Evolutionary conservation across 2,113 vertebrate genomes (phyloP).

Genomic region (Odontophorus gujanensis): DNA sequence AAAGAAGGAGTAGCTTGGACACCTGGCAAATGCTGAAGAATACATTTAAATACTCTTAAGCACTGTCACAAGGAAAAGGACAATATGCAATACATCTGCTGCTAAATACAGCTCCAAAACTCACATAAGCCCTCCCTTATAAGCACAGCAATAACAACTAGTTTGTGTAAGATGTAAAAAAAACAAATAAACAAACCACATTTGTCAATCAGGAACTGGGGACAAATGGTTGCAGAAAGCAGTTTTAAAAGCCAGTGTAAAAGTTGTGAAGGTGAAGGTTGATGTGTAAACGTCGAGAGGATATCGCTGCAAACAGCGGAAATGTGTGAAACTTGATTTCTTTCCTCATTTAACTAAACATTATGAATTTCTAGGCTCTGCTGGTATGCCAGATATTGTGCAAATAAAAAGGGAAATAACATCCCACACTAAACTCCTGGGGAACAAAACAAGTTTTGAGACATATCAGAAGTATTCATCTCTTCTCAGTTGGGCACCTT

Average conservation of each 20-base stretch:
- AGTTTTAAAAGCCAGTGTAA: not conserved
- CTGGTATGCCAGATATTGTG: not conserved
- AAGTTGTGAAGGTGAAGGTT: rapidly evolving
- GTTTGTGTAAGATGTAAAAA: not conserved
- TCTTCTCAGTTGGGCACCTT: not conserved
- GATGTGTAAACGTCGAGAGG: not conserved
- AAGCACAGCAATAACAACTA: rapidly evolving
- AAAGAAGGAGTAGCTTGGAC: not conserved
- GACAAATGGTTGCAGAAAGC: not conserved
- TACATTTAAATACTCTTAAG: not conserved
- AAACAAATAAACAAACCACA: too few relatives aligned
- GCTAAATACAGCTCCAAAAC: not conserved
- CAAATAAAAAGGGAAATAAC: not conserved
- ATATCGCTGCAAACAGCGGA: rapidly evolving
- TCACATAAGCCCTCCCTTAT: not conserved
- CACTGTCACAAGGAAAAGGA: not conserved
- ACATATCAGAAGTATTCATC: not conserved
- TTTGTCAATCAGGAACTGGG: not conserved
- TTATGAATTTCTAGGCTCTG: not conserved
- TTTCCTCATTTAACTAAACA: not conserved
- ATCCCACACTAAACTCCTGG: not conserved
- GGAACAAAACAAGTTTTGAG: not conserved
- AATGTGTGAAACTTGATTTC: not conserved
- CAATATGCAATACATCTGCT: rapidly evolving
- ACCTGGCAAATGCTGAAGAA: not conserved